Conservation (phyloP, 1,140 invertebrate species). For the Venustaconcha ellipsiformis region DNA sequence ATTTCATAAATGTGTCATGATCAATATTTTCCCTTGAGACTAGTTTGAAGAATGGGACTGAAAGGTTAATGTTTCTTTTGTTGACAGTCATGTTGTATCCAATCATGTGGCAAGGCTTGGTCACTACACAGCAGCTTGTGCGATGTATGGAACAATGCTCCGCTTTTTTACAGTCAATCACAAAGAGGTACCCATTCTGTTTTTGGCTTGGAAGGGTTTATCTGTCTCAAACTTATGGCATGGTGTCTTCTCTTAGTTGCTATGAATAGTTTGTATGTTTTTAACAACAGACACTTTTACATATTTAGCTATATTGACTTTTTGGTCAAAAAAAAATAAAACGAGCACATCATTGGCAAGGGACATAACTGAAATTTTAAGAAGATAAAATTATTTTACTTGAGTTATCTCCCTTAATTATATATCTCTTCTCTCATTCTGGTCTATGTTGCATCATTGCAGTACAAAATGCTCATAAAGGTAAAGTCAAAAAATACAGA, state of each 20-base stretch:
- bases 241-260: too few relatives aligned
- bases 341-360: neutral
- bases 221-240: too few relatives aligned
- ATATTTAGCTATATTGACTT: neutral
- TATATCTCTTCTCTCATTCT: too few relatives aligned
- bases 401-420: neutral
- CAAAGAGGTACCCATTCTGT: conserved; percentile 80
- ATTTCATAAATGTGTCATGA: too few relatives aligned
- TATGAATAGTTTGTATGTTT: neutral
- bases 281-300: neutral
- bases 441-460: too few relatives aligned
- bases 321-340: neutral
- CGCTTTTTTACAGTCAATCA: conserved; percentile 89
- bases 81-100: conserved; percentile 80
- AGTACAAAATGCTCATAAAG: too few relatives aligned
- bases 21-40: too few relatives aligned
- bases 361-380: neutral
- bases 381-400: neutral
- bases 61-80: conserved; percentile 1
- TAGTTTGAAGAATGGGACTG: too few relatives aligned
- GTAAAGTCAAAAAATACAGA: too few relatives aligned
- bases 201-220: too few relatives aligned
- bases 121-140: conserved; percentile 76
- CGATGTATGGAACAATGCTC: conserved; percentile 79
- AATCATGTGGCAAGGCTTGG: conserved; percentile 79